Evolutionary conservation across 2,113 vertebrate genomes (phyloP).

Genomic region (Sapajus apella): DNA sequence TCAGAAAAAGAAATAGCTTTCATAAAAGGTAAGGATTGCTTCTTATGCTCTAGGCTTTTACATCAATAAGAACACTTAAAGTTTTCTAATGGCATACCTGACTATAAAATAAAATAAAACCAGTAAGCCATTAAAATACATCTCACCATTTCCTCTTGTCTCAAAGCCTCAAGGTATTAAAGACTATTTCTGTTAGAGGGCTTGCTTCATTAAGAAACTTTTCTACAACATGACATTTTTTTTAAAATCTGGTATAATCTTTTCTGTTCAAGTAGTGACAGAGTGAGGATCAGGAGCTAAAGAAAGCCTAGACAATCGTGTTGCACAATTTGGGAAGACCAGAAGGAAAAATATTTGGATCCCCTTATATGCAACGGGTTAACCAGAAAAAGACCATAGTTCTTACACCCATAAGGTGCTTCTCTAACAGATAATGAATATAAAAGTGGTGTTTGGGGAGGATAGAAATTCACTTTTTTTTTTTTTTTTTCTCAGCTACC

Average conservation of each 20-base stretch:
- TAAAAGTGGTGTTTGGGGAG: not conserved
- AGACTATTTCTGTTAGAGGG: slow-evolving; percentile 31
- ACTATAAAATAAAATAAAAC: not conserved
- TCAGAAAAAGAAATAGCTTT: slow-evolving; percentile 15
- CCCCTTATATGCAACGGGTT: not conserved
- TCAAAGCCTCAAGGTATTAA: slow-evolving; percentile 24
- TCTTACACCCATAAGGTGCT: not conserved
- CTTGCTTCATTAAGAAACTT: slow-evolving; percentile 65
- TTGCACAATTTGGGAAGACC: not conserved
- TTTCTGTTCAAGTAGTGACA: not conserved
- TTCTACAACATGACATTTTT: not conserved
- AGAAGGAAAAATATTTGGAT: not conserved
- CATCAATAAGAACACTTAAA: slow-evolving; percentile 16
- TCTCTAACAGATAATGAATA: not conserved
- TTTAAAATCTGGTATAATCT: not conserved
- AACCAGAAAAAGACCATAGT: not conserved
- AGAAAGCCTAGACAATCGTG: not conserved
- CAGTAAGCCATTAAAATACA: slow-evolving; percentile 5
- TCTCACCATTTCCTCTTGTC: slow-evolving; percentile 49
- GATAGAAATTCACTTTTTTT: not conserved
- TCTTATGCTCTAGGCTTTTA: slow-evolving; percentile 60
- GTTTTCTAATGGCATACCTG: slow-evolving; percentile 22
- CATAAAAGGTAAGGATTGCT: slow-evolving; percentile 3
- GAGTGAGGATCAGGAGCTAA: not conserved
- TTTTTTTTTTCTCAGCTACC: not conserved